Evolutionary conservation across 2,113 vertebrate genomes (phyloP).

Genomic region (Mirza zaza): DNA sequence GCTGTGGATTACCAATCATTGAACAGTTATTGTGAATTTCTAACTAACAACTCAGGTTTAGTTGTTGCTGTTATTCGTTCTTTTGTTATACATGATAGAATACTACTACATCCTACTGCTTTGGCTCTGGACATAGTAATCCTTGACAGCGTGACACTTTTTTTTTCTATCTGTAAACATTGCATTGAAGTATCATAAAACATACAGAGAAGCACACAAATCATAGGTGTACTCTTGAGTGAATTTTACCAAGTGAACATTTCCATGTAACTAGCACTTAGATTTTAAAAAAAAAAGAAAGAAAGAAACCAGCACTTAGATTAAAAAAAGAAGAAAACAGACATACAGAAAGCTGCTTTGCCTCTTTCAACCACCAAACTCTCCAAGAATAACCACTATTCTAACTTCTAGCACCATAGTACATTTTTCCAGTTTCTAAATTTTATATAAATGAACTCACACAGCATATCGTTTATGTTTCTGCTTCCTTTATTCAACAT

Average conservation of each 20-base stretch:
- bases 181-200: neutral
- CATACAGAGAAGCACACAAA: neutral
- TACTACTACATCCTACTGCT: neutral
- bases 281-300: neutral
- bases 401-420: neutral
- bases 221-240: neutral
- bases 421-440: neutral
- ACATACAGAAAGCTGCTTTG: neutral
- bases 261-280: neutral
- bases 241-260: neutral
- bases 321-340: neutral
- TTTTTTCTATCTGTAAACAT: neutral
- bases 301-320: neutral
- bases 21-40: neutral
- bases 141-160: neutral
- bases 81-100: neutral
- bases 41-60: neutral
- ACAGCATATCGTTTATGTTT: neutral
- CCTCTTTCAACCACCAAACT: neutral
- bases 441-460: neutral
- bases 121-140: neutral
- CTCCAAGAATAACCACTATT: neutral
- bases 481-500: neutral
- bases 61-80: neutral
- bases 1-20: neutral